phyloP scores from a whole-genome alignment of 2,113 vertebrate genomes.

The Mustela nigripes region DNA sequence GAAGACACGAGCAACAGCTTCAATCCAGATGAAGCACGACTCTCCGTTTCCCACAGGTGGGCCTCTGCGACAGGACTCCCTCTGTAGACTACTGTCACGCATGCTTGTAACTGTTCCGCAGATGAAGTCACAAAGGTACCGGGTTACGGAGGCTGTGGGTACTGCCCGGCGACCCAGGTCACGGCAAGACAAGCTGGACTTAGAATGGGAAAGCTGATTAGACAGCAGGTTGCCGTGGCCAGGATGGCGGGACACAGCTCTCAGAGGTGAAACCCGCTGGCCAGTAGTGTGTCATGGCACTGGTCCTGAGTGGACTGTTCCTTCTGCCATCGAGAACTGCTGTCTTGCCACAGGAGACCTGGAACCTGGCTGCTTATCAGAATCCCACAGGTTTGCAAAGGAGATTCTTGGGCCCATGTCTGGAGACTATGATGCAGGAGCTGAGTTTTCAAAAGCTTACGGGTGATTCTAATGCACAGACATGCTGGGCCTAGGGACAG shows the following conservation, averaged over 20 bases:
- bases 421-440: background rate
- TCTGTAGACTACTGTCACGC: background rate
- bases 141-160: background rate
- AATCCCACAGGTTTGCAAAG: background rate
- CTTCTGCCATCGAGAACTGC: rapidly evolving
- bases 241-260: background rate
- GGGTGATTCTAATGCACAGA: background rate
- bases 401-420: rapidly evolving
- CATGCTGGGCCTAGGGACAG: background rate
- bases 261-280: background rate
- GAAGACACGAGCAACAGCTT: background rate
- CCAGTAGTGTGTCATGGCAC: rapidly evolving
- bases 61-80: background rate
- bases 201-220: background rate
- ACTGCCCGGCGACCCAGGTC: conserved; percentile 21
- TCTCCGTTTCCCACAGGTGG: background rate
- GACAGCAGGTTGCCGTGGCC: rapidly evolving
- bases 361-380: background rate
- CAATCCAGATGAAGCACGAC: background rate
- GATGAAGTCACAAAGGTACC: background rate
- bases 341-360: background rate
- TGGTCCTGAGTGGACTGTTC: too few species aligned
- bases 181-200: conserved; percentile 63
- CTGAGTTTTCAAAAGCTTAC: background rate
- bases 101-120: background rate